phyloP scores from a whole-genome alignment of 2,113 vertebrate species.

The Eulemur macaco region DNA sequence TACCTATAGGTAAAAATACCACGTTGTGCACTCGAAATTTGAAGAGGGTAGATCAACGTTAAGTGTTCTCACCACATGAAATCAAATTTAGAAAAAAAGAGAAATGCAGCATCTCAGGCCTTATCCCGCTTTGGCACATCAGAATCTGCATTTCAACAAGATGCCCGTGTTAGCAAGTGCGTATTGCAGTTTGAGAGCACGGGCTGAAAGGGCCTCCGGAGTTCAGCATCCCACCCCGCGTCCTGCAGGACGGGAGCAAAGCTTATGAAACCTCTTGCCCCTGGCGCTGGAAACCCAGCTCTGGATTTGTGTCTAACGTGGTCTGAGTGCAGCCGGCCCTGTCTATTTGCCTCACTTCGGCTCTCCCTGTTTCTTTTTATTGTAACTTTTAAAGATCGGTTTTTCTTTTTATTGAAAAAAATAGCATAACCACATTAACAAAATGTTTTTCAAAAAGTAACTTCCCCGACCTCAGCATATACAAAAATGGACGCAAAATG shows the following conservation, averaged over 20 bases:
- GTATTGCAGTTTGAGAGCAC: background rate
- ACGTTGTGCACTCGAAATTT: background rate
- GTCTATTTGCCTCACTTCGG: background rate
- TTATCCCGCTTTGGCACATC: background rate
- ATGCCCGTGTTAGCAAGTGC: accelerated
- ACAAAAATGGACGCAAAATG: background rate
- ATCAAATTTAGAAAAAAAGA: background rate
- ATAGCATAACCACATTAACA: background rate
- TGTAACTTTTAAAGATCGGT: background rate
- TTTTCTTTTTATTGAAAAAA: background rate
- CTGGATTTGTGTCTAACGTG: background rate
- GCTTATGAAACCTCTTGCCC: background rate
- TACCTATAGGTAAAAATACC: no score
- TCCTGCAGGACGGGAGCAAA: background rate
- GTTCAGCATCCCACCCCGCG: background rate
- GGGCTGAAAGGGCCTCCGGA: background rate
- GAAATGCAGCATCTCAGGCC: background rate
- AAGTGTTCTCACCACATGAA: background rate
- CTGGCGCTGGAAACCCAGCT: background rate
- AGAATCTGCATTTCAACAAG: background rate
- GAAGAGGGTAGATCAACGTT: background rate
- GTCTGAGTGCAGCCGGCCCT: background rate
- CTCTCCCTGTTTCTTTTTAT: background rate
- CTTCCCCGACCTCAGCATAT: background rate
- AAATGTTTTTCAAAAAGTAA: background rate